Conservation (phyloP, 2,797 vertebrate species). For the Sebastes cheni region DNA sequence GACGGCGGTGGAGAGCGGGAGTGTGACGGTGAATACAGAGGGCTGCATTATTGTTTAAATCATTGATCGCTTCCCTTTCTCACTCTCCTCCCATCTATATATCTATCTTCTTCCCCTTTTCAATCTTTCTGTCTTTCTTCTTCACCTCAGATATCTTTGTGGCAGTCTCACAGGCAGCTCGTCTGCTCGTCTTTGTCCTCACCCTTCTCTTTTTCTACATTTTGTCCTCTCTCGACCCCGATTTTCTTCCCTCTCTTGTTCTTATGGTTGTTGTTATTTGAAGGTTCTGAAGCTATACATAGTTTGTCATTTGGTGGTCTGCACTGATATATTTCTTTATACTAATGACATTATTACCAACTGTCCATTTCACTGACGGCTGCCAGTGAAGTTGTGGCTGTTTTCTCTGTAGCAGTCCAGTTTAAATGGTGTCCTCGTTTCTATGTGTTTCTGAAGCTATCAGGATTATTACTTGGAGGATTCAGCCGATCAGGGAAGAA, state of each 20-base stretch:
- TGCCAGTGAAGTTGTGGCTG: not conserved
- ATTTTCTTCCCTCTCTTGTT: not conserved
- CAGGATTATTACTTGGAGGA: not conserved
- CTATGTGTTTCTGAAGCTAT: not conserved
- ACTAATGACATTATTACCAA: not conserved
- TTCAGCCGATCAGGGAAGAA: not conserved
- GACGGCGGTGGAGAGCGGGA: conserved; percentile 65
- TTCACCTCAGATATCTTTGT: conserved; percentile 29
- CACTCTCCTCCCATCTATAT: conserved; percentile 12
- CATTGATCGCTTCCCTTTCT: conserved; percentile 80
- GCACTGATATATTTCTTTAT: not conserved
- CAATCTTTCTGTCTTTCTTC: conserved; percentile 23
- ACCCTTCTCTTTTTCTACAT: not conserved
- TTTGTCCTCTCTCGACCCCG: not conserved
- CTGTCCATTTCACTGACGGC: not conserved
- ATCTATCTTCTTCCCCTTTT: conserved; percentile 41
- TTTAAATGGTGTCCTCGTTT: not conserved
- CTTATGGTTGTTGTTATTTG: not conserved
- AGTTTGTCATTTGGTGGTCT: not conserved
- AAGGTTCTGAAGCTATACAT: not conserved
- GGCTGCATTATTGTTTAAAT: conserved; percentile 86
- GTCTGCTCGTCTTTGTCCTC: conserved; percentile 24
- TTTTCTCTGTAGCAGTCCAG: not conserved
- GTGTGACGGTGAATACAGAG: conserved; percentile 88
- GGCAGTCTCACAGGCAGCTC: conserved; percentile 25